Conservation (phyloP, 1,140 invertebrate species). For the Drosophila obscura region DNA sequence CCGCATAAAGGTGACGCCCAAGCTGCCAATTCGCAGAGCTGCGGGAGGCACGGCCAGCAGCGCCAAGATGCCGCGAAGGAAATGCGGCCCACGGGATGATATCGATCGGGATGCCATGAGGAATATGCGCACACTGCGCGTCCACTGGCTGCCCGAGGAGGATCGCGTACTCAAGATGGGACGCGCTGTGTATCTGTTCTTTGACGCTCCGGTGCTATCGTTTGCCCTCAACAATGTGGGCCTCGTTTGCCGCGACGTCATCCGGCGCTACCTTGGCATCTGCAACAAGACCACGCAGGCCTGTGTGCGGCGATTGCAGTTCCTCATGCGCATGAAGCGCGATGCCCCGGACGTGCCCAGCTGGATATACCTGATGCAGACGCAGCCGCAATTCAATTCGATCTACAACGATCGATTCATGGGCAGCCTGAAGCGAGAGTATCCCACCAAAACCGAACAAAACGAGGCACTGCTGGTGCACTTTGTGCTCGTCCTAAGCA, state of each 20-base stretch:
- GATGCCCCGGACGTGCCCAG: constrained; percentile 67
- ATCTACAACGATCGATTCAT: constrained; percentile 70
- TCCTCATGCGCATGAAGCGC: constrained; percentile 62
- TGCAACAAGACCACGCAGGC: constrained; percentile 89
- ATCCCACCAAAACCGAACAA: constrained; percentile 55
- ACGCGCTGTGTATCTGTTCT: constrained; percentile 87
- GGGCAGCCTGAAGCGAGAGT: constrained; percentile 54
- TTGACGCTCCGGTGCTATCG: constrained; percentile 85
- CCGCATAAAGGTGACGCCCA: constrained; percentile 51
- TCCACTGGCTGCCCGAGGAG: constrained; percentile 87
- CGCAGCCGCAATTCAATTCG: constrained; percentile 48
- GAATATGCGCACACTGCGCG: constrained; percentile 87
- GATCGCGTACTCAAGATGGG: constrained; percentile 88
- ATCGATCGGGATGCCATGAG: constrained; percentile 88
- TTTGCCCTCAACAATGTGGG: constrained; percentile 80
- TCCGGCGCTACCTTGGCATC: constrained; percentile 86
- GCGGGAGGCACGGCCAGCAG: neutral
- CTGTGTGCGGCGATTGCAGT: constrained; percentile 87
- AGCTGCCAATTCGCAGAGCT: constrained; percentile 14
- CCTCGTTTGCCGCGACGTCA: constrained; percentile 85
- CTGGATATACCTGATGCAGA: constrained; percentile 75
- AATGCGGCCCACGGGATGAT: constrained; percentile 86
- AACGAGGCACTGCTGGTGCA: constrained; percentile 60
- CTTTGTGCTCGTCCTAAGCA: constrained; percentile 63
- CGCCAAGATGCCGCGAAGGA: constrained; percentile 53